These are phyloP conservation scores for Trissonchulus latispiculum DNA, from an alignment of 2,888 invertebrate genomes.

Conservation along the genomic window DNA sequence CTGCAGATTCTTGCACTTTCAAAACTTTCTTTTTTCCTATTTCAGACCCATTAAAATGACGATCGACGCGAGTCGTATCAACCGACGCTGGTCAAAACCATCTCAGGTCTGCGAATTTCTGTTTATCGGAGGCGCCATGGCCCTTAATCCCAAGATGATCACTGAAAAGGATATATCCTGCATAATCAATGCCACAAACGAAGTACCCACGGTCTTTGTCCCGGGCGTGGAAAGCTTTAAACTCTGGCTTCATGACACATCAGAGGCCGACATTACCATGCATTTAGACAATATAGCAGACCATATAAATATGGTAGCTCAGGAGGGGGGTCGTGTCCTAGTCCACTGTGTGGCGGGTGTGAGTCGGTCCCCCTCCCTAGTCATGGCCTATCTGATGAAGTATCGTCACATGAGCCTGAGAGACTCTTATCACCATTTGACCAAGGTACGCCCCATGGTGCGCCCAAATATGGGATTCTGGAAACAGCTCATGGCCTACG, in stretches of 20 bases:
- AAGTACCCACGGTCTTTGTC: conserved; percentile 54
- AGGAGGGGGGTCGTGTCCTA: conserved; percentile 62
- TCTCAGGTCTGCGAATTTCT: conserved; percentile 52
- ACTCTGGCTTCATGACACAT: conserved; percentile 41
- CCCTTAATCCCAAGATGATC: conserved; percentile 59
- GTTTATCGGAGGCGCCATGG: conserved; percentile 67
- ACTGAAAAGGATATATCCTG: conserved; percentile 60
- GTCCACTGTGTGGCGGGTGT: conserved; percentile 86
- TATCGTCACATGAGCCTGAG: conserved; percentile 64
- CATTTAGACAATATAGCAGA: conserved; percentile 39
- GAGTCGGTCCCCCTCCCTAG: conserved; percentile 69
- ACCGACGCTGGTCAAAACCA: conserved; percentile 33
- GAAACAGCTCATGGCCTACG: conserved; percentile 72
- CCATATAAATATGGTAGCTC: conserved; percentile 27
- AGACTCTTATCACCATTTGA: conserved; percentile 71
- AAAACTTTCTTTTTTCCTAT: background rate
- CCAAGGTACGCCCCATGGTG: too few species aligned
- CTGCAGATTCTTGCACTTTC: too few species aligned
- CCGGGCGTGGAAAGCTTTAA: conserved; percentile 36
- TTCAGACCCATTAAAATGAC: background rate
- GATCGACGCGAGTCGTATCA: background rate
- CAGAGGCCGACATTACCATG: conserved; percentile 37
- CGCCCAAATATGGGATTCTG: conserved; percentile 84
- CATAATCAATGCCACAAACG: conserved; percentile 70
- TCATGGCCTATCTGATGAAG: conserved; percentile 76